These are phyloP conservation scores for Nanger granti DNA, from an alignment of 2,113 vertebrate species.

Conservation along the genomic window DNA sequence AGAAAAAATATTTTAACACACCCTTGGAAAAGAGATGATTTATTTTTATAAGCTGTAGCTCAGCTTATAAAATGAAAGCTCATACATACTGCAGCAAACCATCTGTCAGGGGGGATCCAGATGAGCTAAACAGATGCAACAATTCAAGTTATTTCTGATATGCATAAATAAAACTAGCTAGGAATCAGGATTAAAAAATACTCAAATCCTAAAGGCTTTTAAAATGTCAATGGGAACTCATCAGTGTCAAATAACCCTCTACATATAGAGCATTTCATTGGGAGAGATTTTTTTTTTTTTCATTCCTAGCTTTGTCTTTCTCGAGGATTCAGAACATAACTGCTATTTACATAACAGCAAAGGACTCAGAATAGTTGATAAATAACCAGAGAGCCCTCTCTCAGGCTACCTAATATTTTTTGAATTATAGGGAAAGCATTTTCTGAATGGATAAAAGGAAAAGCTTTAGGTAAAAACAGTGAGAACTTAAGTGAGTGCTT, in stretches of 20 bases:
- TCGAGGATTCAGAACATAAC: background rate
- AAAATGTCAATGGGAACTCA: constrained; percentile 33
- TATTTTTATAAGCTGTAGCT: constrained; percentile 75
- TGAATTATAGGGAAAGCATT: background rate
- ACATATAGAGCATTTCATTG: background rate
- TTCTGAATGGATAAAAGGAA: background rate
- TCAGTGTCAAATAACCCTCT: background rate
- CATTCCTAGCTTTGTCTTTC: background rate
- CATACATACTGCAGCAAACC: constrained; percentile 59
- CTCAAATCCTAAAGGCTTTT: constrained; percentile 53
- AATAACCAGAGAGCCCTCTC: background rate
- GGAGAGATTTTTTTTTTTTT: background rate
- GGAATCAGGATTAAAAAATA: constrained; percentile 66
- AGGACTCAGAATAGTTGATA: background rate
- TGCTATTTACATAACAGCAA: background rate
- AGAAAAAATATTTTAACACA: constrained; percentile 29
- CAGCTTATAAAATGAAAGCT: constrained; percentile 71
- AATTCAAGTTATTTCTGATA: constrained; percentile 72
- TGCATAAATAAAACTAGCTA: constrained; percentile 66
- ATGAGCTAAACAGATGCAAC: constrained; percentile 76
- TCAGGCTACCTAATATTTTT: background rate
- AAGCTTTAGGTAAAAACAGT: background rate
- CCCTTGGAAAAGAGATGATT: constrained; percentile 42
- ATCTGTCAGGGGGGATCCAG: constrained; percentile 77
- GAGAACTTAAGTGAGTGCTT: background rate